These are phyloP conservation scores for Clanis bilineata DNA, from an alignment of 2,888 invertebrate genomes.

Conservation along the genomic window DNA sequence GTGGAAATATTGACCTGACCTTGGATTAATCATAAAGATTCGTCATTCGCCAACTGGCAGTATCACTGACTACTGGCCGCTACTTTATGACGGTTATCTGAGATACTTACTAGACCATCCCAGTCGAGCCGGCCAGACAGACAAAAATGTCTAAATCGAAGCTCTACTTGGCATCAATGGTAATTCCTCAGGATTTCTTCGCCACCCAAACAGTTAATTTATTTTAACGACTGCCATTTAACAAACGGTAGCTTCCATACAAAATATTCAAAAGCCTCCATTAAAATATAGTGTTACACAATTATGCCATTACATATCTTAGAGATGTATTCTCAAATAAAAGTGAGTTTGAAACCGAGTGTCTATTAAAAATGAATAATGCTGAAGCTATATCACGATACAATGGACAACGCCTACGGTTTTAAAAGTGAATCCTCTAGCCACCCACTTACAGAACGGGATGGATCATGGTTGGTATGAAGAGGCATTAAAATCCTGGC, in stretches of 20 bases:
- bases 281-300: neutral
- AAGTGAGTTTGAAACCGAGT: neutral
- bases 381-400: neutral
- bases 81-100: too few relatives aligned
- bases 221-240: neutral
- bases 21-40: too few relatives aligned
- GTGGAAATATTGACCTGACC: too few relatives aligned
- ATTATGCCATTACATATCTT: neutral
- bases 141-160: too few relatives aligned
- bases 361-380: constrained; percentile 13
- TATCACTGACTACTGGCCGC: too few relatives aligned
- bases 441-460: neutral
- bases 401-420: constrained; percentile 3
- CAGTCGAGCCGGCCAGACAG: too few relatives aligned
- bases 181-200: neutral
- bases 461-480: neutral
- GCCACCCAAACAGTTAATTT: neutral
- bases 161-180: too few relatives aligned
- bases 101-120: too few relatives aligned
- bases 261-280: neutral
- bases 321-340: neutral
- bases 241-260: neutral
- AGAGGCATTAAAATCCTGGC: neutral
- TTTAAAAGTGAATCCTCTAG: constrained; percentile 2
- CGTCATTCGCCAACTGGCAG: too few relatives aligned